phyloP scores from a whole-genome alignment of 1,140 invertebrate species.

The Melanaphis sacchari region DNA sequence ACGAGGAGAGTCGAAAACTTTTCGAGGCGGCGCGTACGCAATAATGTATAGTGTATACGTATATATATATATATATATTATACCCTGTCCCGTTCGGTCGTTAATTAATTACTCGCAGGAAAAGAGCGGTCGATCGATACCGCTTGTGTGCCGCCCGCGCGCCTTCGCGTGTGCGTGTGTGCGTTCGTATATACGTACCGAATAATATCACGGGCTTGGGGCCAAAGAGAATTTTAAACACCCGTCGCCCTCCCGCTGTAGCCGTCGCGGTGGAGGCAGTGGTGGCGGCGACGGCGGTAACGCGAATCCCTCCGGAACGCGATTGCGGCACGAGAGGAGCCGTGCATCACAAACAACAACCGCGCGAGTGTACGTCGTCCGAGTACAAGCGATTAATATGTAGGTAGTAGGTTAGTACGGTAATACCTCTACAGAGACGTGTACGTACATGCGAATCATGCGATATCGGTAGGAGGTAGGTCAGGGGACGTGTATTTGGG shows the following conservation, averaged over 20 bases:
- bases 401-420: too few relatives aligned
- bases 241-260: not conserved
- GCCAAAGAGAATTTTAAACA: conserved; percentile 23
- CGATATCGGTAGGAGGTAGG: too few relatives aligned
- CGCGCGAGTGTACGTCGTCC: not conserved
- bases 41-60: too few relatives aligned
- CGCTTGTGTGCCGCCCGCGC: not conserved
- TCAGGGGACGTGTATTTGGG: too few relatives aligned
- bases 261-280: not conserved
- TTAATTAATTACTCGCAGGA: conserved; percentile 46
- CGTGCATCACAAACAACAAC: not conserved
- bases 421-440: too few relatives aligned
- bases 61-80: not conserved
- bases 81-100: not conserved
- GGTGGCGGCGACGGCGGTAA: too few relatives aligned
- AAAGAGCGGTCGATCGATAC: conserved; percentile 43
- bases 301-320: not conserved
- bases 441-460: too few relatives aligned
- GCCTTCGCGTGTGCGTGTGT: not conserved
- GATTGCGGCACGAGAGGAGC: not conserved
- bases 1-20: not conserved
- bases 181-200: not conserved
- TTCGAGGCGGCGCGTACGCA: not conserved
- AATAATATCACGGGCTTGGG: not conserved
- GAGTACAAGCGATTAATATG: not conserved